Evolutionary conservation across 2,888 invertebrate species (phyloP), one percentile per base, ranked within the genome.

Genomic region (Chironomus tentans): DNA sequence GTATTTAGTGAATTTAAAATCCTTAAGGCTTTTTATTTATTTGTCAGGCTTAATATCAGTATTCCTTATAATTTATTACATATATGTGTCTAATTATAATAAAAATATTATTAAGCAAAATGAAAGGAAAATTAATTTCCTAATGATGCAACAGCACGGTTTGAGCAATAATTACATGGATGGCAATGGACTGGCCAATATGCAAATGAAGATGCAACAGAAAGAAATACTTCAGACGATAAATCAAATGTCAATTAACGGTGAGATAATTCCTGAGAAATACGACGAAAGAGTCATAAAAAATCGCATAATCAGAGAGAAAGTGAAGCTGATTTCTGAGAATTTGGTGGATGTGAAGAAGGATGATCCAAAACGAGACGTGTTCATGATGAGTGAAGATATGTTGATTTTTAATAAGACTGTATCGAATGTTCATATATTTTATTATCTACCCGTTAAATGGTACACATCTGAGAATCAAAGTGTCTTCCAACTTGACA

Each of bases 281-380:
- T 84, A 84, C 77, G 82, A 84, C 77, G 84, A 84, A 78, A 81
- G 81, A 50, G 82, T 82, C 78, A 79, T 84, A 28, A 83, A 82
- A 79, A 79, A 81, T 22, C 81, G 84, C 76, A 80, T 84, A 69
- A 83, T 84, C 70, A 81, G 82, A 77, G 82, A 81, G 65, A 84
- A 83, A 76, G 80, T 84, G 70, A 46, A 77, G 69, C 47, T 47
- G 12, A 56, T 56, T 61, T 69, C 61, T 38, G 38, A 68, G 15
- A 71, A 24, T 50, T 12, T 56, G 15, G 21, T 56, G 15, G 21
- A 68, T 22, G 6, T 13, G 0, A 50, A 71, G n/a, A 62, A 62
- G 46, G 28, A 28, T 18, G 24, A 68, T 70, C 46, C 28, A 4
- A 48, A 65, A 5, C 47, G 28, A 10, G 74, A 74, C n/a, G 28